phyloP scores from a whole-genome alignment of 2,888 invertebrate genomes.

The Azorinus chamasolen region DNA sequence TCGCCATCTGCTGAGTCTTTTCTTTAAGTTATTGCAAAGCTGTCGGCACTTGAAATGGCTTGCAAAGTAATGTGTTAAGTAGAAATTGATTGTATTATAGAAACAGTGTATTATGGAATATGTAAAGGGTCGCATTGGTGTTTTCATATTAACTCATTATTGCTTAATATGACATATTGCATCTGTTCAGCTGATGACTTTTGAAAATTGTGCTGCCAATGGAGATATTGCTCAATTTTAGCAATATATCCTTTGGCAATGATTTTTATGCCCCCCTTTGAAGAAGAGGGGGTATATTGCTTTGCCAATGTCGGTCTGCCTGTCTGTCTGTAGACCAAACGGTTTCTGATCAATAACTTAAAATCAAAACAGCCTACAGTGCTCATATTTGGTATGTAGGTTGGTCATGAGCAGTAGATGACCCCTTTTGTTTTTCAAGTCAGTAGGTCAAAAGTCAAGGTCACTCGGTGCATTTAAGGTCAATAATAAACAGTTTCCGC shows the following conservation, averaged over 20 bases:
- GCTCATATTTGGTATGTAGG: constrained; percentile 3
- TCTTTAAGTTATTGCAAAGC: constrained; percentile 3
- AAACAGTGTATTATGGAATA: constrained; percentile 3
- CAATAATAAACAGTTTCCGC: constrained; percentile 3
- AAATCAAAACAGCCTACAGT: constrained; percentile 1
- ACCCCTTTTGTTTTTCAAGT: no score
- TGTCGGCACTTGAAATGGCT: constrained; percentile 3
- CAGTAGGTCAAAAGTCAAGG: no score
- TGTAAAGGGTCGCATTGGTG: constrained; percentile 3
- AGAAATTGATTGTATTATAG: constrained; percentile 3
- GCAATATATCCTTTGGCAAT: constrained; percentile 3
- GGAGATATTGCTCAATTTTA: constrained; percentile 3
- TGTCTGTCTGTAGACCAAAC: no score
- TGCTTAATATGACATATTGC: constrained; percentile 3
- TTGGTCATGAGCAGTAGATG: no score
- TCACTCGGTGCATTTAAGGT: no score
- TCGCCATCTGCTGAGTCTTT: constrained; percentile 3
- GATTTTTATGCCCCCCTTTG: no score
- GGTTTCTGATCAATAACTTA: neutral
- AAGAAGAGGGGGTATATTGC: constrained; percentile 3
- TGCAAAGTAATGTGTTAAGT: constrained; percentile 3
- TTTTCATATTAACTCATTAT: constrained; percentile 3
- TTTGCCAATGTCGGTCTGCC: constrained; percentile 3
- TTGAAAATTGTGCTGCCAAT: neutral
- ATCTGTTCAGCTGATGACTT: constrained; percentile 1